A percentile compares a stretch with the other conserved stretches of the same genome.
Conservation (phyloP, 1,140 invertebrate species). For the Ceratina calcarata region DNA sequence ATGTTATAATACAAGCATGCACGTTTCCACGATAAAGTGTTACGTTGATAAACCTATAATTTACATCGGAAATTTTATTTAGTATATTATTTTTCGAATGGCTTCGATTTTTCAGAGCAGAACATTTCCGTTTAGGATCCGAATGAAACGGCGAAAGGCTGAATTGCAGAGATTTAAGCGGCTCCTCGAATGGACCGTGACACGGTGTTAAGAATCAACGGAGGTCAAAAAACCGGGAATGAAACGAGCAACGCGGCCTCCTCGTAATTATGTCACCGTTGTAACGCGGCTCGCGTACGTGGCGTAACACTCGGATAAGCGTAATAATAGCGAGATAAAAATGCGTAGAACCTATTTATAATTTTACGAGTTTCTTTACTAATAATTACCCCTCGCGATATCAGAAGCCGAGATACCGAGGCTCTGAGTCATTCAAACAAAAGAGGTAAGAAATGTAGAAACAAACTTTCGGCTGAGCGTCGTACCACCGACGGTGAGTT, state of each 20-base stretch:
- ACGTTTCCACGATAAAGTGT: no score
- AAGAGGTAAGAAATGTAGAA: background rate
- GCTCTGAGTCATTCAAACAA: background rate
- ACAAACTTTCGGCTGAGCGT: background rate
- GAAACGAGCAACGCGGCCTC: background rate
- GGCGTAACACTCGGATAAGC: conserved; percentile 41
- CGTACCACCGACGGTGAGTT: no score
- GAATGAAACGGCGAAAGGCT: no score
- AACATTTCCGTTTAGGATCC: no score
- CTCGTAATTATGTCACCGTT: conserved; percentile 45
- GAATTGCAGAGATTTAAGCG: no score
- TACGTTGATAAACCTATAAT: no score
- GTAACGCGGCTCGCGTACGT: conserved; percentile 1
- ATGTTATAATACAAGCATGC: no score
- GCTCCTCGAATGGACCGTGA: background rate
- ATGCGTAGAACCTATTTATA: conserved; percentile 30
- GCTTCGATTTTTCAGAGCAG: no score
- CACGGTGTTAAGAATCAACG: background rate
- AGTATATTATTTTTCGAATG: no score
- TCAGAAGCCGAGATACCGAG: background rate
- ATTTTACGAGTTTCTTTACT: conserved; percentile 8
- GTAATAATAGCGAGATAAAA: conserved; percentile 42
- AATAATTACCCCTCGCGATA: background rate
- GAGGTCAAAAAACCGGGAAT: background rate
- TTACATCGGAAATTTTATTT: no score